Evolutionary conservation across 2,113 vertebrate genomes (phyloP).

Genomic region (Hippotragus niger): DNA sequence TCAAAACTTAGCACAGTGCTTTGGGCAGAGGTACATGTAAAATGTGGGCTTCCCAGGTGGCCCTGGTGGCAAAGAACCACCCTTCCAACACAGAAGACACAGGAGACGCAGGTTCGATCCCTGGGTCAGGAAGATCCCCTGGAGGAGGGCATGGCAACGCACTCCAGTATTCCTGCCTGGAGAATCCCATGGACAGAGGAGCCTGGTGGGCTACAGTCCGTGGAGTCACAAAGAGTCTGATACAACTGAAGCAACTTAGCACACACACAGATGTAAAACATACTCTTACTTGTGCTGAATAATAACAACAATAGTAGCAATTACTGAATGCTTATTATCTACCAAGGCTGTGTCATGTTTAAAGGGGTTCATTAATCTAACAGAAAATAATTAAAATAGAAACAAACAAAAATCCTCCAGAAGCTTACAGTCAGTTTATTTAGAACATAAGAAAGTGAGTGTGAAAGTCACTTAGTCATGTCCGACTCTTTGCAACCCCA

Average conservation of each 20-base stretch:
- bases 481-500: background rate
- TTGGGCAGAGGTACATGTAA: background rate
- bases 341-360: background rate
- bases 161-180: background rate
- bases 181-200: background rate
- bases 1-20: background rate
- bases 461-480: background rate
- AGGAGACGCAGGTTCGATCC: fast-evolving
- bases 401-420: background rate
- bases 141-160: background rate
- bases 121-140: background rate
- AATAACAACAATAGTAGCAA: background rate
- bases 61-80: background rate
- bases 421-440: background rate
- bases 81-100: background rate
- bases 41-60: background rate
- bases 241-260: background rate
- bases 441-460: background rate
- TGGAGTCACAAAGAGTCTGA: fast-evolving
- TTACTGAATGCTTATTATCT: background rate
- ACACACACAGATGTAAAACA: background rate
- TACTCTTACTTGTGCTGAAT: background rate
- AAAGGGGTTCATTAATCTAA: background rate
- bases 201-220: background rate
- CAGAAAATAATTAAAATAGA: background rate